Evolutionary conservation across 53 echinoderm and acorn worm species (phyloP).

Genomic region (Crossaster papposus): DNA sequence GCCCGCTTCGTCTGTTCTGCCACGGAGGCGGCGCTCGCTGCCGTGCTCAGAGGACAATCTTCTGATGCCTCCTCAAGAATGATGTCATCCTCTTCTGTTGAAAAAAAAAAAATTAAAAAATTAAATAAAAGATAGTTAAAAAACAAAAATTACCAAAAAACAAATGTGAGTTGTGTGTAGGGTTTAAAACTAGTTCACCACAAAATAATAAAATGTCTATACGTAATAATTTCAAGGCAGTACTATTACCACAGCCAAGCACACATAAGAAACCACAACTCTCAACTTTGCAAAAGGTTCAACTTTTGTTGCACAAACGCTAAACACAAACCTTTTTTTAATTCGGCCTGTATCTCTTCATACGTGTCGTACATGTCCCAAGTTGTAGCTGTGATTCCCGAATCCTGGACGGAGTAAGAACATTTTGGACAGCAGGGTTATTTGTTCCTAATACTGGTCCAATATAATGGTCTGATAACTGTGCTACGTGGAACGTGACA

Average conservation of each 20-base stretch:
- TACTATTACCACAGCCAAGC: background rate
- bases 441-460: too few relatives aligned
- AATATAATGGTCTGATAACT: too few relatives aligned
- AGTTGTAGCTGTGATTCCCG: conserved; percentile 76
- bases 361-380: conserved; percentile 99
- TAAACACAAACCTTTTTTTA: conserved; percentile 59
- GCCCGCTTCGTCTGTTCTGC: conserved; percentile 22
- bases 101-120: background rate
- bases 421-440: background rate
- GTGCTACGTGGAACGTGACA: too few relatives aligned
- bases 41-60: conserved; percentile 18
- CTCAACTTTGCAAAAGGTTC: too few relatives aligned
- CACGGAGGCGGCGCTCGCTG: background rate
- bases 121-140: background rate
- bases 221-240: too few relatives aligned
- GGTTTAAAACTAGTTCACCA: too few relatives aligned
- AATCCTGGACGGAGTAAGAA: conserved; percentile 63
- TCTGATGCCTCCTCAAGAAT: conserved; percentile 25
- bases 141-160: background rate
- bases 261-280: background rate
- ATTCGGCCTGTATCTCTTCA: conserved; percentile 68
- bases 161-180: too few relatives aligned
- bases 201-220: too few relatives aligned
- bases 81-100: conserved; percentile 40
- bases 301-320: too few relatives aligned